These are phyloP conservation scores for Rhea americana DNA, from an alignment of 2,113 vertebrate genomes.

Conservation along the genomic window DNA sequence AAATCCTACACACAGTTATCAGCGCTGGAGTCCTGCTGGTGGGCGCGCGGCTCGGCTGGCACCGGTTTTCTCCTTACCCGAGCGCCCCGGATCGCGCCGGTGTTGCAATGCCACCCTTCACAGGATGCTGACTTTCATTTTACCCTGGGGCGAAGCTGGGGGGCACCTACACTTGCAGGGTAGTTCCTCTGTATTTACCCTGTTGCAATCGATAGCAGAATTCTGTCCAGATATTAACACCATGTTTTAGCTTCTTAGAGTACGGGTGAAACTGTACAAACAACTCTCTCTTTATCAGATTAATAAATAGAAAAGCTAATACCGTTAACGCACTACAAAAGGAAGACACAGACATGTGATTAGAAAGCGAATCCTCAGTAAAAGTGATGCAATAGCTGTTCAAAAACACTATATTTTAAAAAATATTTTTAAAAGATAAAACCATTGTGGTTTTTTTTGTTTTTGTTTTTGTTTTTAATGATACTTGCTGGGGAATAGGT, in stretches of 20 bases:
- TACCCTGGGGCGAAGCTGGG: not conserved
- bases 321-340: not conserved
- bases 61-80: not conserved
- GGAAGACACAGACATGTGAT: not conserved
- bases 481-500: not conserved
- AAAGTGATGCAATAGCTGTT: not conserved
- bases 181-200: not conserved
- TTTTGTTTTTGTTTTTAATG: not conserved
- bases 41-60: not conserved
- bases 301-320: not conserved
- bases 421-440: not conserved
- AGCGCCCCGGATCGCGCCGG: rapidly evolving
- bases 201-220: not conserved
- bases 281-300: not conserved
- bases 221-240: not conserved
- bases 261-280: not conserved
- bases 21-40: not conserved
- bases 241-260: not conserved
- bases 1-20: not conserved
- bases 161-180: not conserved
- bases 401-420: not conserved
- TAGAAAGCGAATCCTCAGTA: not conserved
- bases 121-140: not conserved
- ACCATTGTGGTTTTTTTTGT: not conserved
- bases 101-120: not conserved